A percentile compares a stretch with the other conserved stretches of the same genome.
These are phyloP conservation scores for Aepyceros melampus DNA, from an alignment of 2,113 vertebrate genomes.

Conservation along the genomic window DNA sequence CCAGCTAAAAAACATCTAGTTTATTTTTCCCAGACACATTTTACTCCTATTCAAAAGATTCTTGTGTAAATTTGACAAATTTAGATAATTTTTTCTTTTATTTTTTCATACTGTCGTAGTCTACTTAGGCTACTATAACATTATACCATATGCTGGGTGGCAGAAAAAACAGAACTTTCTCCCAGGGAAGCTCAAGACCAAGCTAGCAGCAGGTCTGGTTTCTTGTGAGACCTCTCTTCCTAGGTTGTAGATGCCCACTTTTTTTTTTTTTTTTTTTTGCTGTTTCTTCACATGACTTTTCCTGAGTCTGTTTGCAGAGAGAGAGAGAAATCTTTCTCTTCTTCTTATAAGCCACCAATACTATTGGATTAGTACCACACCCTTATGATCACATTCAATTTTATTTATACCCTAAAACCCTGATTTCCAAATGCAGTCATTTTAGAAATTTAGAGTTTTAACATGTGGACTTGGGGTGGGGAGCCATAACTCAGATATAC, in stretches of 20 bases:
- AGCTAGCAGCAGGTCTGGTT: neutral
- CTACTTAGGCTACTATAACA: neutral
- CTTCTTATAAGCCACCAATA: neutral
- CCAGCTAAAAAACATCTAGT: neutral
- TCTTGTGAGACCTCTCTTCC: neutral
- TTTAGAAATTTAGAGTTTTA: neutral
- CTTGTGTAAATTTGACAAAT: neutral
- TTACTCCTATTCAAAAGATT: neutral
- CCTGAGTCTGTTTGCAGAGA: neutral
- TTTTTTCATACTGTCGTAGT: neutral
- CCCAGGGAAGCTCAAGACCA: neutral
- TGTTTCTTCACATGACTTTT: neutral
- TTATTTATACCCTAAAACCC: neutral
- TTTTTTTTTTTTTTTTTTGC: neutral
- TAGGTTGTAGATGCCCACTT: neutral
- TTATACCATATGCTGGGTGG: neutral
- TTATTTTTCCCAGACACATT: neutral
- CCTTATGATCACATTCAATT: neutral
- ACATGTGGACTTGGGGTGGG: neutral
- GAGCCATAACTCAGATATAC: neutral
- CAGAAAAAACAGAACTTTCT: neutral
- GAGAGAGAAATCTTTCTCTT: neutral
- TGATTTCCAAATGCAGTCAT: neutral
- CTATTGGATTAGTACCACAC: rapidly evolving
- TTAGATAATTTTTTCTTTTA: neutral